Evolutionary conservation across 2,797 vertebrate genomes (phyloP), one percentile per base, ranked within the genome.

Genomic region (Siniperca undulata): DNA sequence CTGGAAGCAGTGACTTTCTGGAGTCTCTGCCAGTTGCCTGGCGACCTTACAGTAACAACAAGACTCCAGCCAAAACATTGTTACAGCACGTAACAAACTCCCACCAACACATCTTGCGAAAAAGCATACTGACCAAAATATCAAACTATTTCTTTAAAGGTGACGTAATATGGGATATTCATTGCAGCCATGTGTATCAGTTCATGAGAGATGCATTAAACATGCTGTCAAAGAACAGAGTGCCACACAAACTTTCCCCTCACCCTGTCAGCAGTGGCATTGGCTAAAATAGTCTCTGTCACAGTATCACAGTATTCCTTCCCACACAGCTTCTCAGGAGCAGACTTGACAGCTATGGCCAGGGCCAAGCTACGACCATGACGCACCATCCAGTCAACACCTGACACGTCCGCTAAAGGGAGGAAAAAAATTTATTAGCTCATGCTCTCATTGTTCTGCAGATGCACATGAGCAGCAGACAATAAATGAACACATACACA

Each of bases 371-470:
- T 98, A 3, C 98, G 97, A 3, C 99, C 98, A 0, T 99, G 98
- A 78, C 98, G 97, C 89, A 99, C 98, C 98, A 99, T 99, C 99
- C 99, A 99, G 95, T 99, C 98, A 20, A 99, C 97, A 60, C 98
- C 98, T 0, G 98, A 98, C 72, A 98, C 74, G 0, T 99, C 98
- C 58, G 98, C 98, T 99, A 69, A 20, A 85, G 58, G 52, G 55
- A 77, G 71, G 38, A 1, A 17, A 22, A 20, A 27, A 20, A n/a
- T 52, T 3, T 5, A 27, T 86, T 11, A 80, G 20, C 42, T 74
- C 1, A 14, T 44, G 48, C 13, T 16, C 16, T 68, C 36, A 59
- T 38, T 74, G 38, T 36, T 71, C 27, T 55, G 42, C 24, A 65
- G n/a, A 50, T 22, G 27, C 11, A 70, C 9, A 27, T 9, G 52